A percentile compares a stretch with the other conserved stretches of the same genome.
These are phyloP conservation scores for Pedetes capensis DNA, from an alignment of 2,113 vertebrate species.

Conservation along the genomic window DNA sequence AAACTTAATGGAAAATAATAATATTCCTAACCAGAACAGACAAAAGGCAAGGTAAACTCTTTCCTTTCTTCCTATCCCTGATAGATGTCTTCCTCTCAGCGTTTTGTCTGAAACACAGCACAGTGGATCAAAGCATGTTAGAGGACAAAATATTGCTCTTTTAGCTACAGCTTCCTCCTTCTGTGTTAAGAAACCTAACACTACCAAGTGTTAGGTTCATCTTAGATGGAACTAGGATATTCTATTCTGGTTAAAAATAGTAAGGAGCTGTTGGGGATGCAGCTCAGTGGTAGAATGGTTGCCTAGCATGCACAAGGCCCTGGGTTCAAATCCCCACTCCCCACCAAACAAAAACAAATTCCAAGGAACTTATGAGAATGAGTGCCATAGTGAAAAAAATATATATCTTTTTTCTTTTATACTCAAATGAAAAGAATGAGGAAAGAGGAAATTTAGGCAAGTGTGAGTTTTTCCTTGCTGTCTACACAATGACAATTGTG, in stretches of 20 bases:
- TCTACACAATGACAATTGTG: neutral
- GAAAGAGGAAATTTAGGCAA: neutral
- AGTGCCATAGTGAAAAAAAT: neutral
- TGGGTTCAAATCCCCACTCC: too few species aligned
- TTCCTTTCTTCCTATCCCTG: neutral
- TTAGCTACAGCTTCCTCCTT: neutral
- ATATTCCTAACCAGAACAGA: constrained; percentile 38
- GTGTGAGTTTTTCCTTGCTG: neutral
- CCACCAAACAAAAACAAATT: too few species aligned
- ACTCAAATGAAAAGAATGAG: neutral
- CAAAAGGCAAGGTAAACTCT: neutral
- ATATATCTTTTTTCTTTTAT: neutral
- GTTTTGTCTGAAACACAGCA: neutral
- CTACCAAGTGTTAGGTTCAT: neutral
- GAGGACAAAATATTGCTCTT: neutral
- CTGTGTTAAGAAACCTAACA: too few species aligned
- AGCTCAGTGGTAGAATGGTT: too few species aligned
- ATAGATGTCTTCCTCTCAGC: neutral
- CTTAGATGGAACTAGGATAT: neutral
- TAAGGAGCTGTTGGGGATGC: neutral
- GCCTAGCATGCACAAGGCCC: too few species aligned
- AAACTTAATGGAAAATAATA: constrained; percentile 17
- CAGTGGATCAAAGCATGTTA: neutral
- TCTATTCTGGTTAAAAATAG: neutral
- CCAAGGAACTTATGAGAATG: neutral